A percentile compares a stretch with the other conserved stretches of the same genome.
Evolutionary conservation across 2,797 vertebrate genomes (phyloP).

Genomic region (Pipistrellus kuhlii): DNA sequence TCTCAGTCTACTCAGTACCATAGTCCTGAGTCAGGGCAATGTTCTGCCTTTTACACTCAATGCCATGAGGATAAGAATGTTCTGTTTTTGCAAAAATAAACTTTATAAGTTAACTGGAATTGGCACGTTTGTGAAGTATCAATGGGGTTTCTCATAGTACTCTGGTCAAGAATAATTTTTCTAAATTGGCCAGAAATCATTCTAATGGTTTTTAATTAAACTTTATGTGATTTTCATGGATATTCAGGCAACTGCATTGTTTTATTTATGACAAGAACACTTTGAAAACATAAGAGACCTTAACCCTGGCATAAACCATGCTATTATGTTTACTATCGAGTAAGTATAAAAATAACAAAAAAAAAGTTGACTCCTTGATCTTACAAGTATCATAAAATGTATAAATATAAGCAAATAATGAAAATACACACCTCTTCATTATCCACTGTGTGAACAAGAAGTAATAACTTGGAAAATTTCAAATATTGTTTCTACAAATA

Average conservation of each 20-base stretch:
- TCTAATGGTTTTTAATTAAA: not conserved
- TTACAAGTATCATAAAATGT: not conserved
- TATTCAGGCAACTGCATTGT: not conserved
- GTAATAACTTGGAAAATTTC: not conserved
- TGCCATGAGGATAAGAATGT: not conserved
- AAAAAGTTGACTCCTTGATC: not conserved
- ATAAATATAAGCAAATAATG: not conserved
- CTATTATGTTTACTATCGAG: not conserved
- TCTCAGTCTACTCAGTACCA: not conserved
- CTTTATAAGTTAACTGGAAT: not conserved
- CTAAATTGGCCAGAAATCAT: not conserved
- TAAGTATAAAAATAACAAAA: constrained; percentile 16
- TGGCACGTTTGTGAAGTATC: not conserved
- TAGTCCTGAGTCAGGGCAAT: not conserved
- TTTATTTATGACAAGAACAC: constrained; percentile 12
- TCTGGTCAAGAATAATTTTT: not conserved
- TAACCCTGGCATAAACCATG: not conserved
- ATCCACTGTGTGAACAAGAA: not conserved
- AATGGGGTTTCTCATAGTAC: not conserved
- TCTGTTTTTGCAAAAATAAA: not conserved
- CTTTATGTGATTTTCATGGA: not conserved
- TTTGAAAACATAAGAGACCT: constrained; percentile 26
- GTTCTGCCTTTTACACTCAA: not conserved
- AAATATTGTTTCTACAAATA: constrained; percentile 3
- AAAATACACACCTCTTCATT: constrained; percentile 1